phyloP scores from a whole-genome alignment of 2,113 vertebrate species.

The Platysternon megacephalum region DNA sequence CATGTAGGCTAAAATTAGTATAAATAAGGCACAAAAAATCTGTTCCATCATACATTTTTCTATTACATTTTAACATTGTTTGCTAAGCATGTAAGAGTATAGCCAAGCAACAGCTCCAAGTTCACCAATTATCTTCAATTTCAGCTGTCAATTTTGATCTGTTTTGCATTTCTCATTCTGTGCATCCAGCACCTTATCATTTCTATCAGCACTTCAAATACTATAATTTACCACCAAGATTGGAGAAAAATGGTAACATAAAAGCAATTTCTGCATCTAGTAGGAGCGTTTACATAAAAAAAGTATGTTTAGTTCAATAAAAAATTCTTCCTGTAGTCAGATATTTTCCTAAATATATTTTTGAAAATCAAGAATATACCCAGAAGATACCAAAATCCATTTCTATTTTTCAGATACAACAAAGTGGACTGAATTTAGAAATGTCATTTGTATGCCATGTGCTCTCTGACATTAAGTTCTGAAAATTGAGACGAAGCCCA shows the following conservation, averaged over 20 bases:
- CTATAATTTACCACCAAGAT: conserved; percentile 22
- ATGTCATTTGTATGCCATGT: conserved; percentile 34
- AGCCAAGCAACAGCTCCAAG: not conserved
- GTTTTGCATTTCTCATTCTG: conserved; percentile 46
- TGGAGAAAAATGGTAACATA: conserved; percentile 34
- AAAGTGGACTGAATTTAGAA: conserved; percentile 57
- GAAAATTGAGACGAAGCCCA: conserved; percentile 61
- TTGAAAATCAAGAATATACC: conserved; percentile 23
- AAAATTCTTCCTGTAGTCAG: conserved; percentile 15
- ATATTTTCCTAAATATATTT: conserved; percentile 42
- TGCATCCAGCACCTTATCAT: conserved; percentile 36
- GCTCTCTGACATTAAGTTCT: conserved; percentile 50
- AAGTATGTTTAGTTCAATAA: conserved; percentile 49
- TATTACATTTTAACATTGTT: not conserved
- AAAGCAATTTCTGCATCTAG: conserved; percentile 55
- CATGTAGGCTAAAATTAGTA: not conserved
- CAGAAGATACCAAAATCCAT: conserved; percentile 10
- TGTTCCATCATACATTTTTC: not conserved
- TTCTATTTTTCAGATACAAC: conserved; percentile 23
- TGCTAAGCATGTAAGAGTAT: not conserved
- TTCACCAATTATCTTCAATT: conserved; percentile 50
- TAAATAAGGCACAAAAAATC: not conserved
- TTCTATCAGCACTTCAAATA: conserved; percentile 49
- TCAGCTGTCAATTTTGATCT: conserved; percentile 38
- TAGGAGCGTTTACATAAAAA: conserved; percentile 58